Evolutionary conservation across 2,888 invertebrate species (phyloP).

Genomic region (Ceriagrion tenellum): DNA sequence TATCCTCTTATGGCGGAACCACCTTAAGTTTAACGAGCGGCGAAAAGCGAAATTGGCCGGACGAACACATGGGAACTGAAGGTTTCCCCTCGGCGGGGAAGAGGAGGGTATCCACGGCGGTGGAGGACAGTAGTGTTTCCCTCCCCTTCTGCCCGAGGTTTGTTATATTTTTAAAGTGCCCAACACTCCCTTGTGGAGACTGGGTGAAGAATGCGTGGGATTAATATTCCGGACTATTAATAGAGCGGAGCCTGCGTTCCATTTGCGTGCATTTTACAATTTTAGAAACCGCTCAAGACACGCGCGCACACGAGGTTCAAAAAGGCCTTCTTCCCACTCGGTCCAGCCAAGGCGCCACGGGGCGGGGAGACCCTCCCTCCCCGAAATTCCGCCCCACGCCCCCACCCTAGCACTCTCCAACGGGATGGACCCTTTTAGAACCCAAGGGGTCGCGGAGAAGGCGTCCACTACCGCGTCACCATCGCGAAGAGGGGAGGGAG

Average conservation of each 20-base stretch:
- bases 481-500: not conserved
- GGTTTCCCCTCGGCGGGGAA: not conserved
- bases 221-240: constrained; percentile 31
- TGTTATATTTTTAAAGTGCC: constrained; percentile 14
- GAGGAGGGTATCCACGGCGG: not conserved
- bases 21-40: no score
- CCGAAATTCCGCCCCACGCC: not conserved
- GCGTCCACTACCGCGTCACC: constrained; percentile 30
- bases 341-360: not conserved
- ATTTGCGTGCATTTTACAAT: constrained; percentile 59
- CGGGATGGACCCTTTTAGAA: not conserved
- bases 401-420: not conserved
- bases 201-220: constrained; percentile 29
- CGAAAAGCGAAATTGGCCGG: not conserved
- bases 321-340: not conserved
- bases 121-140: not conserved
- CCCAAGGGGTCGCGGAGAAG: not conserved
- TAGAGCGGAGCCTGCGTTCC: constrained; percentile 59
- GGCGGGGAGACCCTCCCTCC: not conserved
- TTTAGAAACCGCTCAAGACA: constrained; percentile 45
- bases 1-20: no score
- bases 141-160: not conserved
- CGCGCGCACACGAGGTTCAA: not conserved
- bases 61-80: not conserved
- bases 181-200: not conserved